Base-by-base conservation (phyloP, 2,797 vertebrate species). In the Sylvia borin region DNA sequence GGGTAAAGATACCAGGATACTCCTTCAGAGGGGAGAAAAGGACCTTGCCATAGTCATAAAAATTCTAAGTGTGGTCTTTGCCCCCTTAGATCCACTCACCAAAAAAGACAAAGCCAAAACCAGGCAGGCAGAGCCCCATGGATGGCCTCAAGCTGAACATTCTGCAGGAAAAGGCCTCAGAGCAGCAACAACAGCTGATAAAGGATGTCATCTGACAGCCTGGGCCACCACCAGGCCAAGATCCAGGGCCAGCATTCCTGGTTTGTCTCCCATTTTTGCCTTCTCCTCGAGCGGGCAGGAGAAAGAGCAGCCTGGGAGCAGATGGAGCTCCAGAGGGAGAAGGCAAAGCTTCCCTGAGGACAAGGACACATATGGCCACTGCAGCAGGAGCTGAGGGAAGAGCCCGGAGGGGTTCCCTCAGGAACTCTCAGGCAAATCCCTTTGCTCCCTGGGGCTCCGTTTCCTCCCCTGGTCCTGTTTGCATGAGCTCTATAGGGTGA, bases 401-500 rank as follows among this genome's bases (percentile, higher is more conserved):
- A 7, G 18, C n/a, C 32, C 47, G 45, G 60, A 70, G 66, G 21
- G 12, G 2, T 27, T 76, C 38, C 51, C 25, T 65, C 51, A 26
- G 50, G 21, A 84, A 22, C 51, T 25, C 48, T 32, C 13, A 3
- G 32, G 15, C 5, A 62, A 84, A 55, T 31, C 4, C 2, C 13
- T 61, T 68, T 53, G 3, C 13, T 25, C 16, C 27, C 16, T 9
- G 8, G 19, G 9, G 65, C 19, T 90, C 43, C 2, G 0, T 40
- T 78, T 80, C 10, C 16, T 42, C 48, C 32, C 16, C 43, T 64
- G 20, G 3, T 31, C 26, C 40, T 36, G 11, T 70, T 43, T 68
- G 3, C 4, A 26, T 0, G 0, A 21, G 31, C 12, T 72, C 15
- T 34, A 31, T 6, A 25, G n/a, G 50, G 32, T 3, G 5, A 71